Evolutionary conservation across 2,797 vertebrate genomes (phyloP).

Genomic region (Muscicapa striata): DNA sequence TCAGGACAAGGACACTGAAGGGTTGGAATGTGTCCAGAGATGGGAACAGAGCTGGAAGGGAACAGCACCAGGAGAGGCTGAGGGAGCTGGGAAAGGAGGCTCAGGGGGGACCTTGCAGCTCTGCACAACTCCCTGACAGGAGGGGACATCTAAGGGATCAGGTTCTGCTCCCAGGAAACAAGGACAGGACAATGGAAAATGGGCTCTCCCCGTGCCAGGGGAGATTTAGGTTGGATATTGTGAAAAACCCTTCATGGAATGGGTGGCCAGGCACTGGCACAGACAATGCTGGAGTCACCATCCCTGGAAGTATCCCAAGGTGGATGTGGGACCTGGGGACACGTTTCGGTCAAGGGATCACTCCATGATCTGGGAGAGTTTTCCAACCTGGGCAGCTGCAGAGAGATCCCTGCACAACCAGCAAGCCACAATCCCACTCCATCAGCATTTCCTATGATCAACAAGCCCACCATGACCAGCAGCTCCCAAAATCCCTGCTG

Average conservation of each 20-base stretch:
- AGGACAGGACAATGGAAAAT: neutral
- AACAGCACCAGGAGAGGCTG: accelerated
- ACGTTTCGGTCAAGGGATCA: accelerated
- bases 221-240: neutral
- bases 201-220: neutral
- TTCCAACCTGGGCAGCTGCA: neutral
- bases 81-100: neutral
- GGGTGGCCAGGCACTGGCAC: neutral
- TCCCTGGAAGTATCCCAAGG: too few species aligned
- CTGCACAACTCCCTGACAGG: neutral
- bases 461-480: accelerated
- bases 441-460: neutral
- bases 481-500: neutral
- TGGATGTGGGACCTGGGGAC: neutral
- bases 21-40: accelerated
- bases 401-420: neutral
- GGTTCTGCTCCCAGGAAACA: neutral
- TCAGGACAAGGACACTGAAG: neutral
- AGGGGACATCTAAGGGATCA: accelerated
- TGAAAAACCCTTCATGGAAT: neutral
- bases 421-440: neutral
- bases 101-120: neutral
- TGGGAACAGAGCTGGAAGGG: neutral
- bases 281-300: neutral
- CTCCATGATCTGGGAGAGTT: neutral